These are phyloP conservation scores for Sinocyclocheilus grahami DNA, from an alignment of 2,113 vertebrate species.

Conservation along the genomic window DNA sequence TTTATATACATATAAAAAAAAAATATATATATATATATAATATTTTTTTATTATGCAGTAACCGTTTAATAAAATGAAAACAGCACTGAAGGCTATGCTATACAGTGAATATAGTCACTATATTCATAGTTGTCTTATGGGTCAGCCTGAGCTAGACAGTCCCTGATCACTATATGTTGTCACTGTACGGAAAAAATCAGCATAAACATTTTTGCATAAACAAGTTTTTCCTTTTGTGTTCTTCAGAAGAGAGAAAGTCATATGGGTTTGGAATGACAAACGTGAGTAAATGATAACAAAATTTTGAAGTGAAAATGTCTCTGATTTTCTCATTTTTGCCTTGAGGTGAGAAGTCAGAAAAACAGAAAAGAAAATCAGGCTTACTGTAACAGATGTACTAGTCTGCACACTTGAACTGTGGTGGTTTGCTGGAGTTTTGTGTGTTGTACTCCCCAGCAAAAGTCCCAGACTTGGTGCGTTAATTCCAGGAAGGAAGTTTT, in stretches of 20 bases:
- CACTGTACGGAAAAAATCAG: too few species aligned
- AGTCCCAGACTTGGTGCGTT: slow-evolving; percentile 70
- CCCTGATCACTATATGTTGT: too few species aligned
- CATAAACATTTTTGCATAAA: not conserved
- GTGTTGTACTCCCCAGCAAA: slow-evolving; percentile 60
- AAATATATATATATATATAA: too few species aligned
- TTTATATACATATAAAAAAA: too few species aligned
- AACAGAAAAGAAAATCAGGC: not conserved
- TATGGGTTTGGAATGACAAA: not conserved
- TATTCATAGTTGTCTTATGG: too few species aligned
- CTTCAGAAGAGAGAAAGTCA: not conserved
- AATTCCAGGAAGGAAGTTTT: slow-evolving; percentile 75
- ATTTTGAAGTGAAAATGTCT: not conserved
- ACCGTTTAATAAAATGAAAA: too few species aligned
- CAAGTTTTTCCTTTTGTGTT: not conserved
- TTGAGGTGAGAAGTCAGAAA: not conserved
- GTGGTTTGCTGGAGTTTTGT: slow-evolving; percentile 66
- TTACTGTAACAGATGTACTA: slow-evolving; percentile 71
- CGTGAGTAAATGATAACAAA: not conserved
- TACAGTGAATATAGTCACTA: too few species aligned
- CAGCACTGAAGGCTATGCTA: too few species aligned
- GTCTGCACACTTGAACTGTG: slow-evolving; percentile 67
- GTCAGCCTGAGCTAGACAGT: too few species aligned
- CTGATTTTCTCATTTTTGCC: not conserved
- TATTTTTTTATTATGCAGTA: too few species aligned